Evolutionary conservation across 1,140 invertebrate genomes (phyloP).

Genomic region (Episyrphus balteatus): DNA sequence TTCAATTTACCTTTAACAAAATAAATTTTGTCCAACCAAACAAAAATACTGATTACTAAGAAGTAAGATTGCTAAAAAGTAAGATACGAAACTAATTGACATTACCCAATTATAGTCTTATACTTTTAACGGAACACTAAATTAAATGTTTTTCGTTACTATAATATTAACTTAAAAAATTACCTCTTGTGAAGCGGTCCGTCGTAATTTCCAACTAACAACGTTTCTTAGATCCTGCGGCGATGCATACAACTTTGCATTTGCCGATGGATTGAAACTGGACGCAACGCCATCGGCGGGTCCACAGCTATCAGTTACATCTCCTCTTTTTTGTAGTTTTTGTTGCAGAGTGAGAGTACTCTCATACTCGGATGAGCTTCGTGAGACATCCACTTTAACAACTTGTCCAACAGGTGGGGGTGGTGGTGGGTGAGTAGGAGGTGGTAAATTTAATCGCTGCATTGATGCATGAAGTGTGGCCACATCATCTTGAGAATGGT

Average conservation of each 20-base stretch:
- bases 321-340: conserved; percentile 26
- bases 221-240: conserved; percentile 73
- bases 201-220: conserved; percentile 49
- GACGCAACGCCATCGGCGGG: conserved; percentile 51
- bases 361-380: conserved; percentile 30
- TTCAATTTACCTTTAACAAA: no score
- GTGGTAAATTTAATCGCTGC: conserved; percentile 43
- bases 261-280: conserved; percentile 71
- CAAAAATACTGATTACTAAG: no score
- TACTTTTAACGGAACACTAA: no score
- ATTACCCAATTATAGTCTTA: no score
- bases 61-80: no score
- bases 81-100: no score
- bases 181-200: conserved; percentile 12
- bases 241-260: conserved; percentile 78
- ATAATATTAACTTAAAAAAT: no score
- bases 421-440: conserved; percentile 58
- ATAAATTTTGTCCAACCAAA: no score
- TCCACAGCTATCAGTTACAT: conserved; percentile 24
- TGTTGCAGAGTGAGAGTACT: conserved; percentile 33
- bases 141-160: no score
- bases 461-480: conserved; percentile 41
- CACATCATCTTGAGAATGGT: conserved; percentile 67
- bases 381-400: conserved; percentile 56
- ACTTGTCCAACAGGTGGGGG: conserved; percentile 60